Percentiles rank a stretch among this genome's conserved stretches.
Evolutionary conservation across 2,113 vertebrate species (phyloP).

Genomic region (Forbesichthys agassizii): DNA sequence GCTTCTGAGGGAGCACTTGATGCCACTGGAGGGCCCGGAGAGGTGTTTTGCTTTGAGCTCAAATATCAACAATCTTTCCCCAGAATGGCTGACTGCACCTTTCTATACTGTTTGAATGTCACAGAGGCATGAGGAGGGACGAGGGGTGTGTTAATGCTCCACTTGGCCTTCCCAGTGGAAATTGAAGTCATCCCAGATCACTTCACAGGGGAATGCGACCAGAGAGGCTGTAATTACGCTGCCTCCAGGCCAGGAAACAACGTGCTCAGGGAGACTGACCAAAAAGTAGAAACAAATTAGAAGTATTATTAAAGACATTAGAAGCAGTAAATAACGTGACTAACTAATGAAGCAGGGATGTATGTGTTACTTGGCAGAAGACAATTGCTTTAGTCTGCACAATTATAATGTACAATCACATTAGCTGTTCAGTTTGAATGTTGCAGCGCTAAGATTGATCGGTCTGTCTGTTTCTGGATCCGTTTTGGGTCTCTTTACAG

Average conservation of each 20-base stretch:
- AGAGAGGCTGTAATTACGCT: slow-evolving; percentile 61
- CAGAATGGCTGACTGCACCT: too few relatives aligned
- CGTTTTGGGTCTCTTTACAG: not conserved
- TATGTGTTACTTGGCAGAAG: too few relatives aligned
- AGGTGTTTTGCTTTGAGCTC: too few relatives aligned
- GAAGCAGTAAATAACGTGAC: not conserved
- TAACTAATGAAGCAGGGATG: too few relatives aligned
- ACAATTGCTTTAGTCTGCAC: too few relatives aligned
- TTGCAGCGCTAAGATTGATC: too few relatives aligned
- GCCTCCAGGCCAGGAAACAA: slow-evolving; percentile 41
- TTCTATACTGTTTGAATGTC: slow-evolving; percentile 32
- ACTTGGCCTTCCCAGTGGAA: slow-evolving; percentile 70
- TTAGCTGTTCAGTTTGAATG: too few relatives aligned
- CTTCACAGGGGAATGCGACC: slow-evolving; percentile 25
- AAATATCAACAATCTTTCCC: too few relatives aligned
- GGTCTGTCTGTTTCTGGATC: not conserved
- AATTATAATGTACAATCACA: too few relatives aligned
- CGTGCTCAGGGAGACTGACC: slow-evolving; percentile 20
- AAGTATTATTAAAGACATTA: slow-evolving; percentile 23
- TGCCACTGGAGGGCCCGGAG: not conserved
- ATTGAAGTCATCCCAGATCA: slow-evolving; percentile 63
- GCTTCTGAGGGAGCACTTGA: too few relatives aligned
- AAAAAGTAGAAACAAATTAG: not conserved
- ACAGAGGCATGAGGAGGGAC: slow-evolving; percentile 60
- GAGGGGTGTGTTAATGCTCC: slow-evolving; percentile 35